A percentile compares a stretch with the other conserved stretches of the same genome.
phyloP scores from a whole-genome alignment of 1,140 invertebrate species.

The Drosophila mayri region DNA sequence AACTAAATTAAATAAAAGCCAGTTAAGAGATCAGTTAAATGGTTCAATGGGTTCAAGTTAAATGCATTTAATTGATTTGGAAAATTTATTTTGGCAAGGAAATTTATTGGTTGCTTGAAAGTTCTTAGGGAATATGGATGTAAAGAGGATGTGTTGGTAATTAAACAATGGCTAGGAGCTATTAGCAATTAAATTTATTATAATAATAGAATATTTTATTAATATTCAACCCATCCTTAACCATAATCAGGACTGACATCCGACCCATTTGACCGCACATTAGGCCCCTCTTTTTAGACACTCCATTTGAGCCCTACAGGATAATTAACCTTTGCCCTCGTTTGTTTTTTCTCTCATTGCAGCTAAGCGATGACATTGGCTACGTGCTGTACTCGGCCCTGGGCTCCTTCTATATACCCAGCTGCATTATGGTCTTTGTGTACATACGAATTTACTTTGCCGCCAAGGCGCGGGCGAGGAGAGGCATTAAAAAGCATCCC shows the following conservation, averaged over 20 bases:
- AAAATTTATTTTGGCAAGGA: not conserved
- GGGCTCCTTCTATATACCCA: constrained; percentile 99
- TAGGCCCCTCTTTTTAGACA: constrained; percentile 1
- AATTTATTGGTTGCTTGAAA: not conserved
- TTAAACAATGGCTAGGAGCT: not conserved
- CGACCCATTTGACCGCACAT: constrained; percentile 8
- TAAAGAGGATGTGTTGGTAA: no score
- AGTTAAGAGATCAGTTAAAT: constrained; percentile 3
- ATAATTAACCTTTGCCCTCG: constrained; percentile 31
- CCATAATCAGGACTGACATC: not conserved
- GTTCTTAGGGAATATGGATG: no score
- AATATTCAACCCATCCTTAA: not conserved
- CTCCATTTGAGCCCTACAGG: constrained; percentile 11
- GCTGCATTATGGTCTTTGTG: constrained; percentile 99
- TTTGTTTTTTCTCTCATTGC: constrained; percentile 74
- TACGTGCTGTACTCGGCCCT: constrained; percentile 99
- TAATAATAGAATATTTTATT: no score
- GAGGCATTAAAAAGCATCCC: constrained; percentile 92
- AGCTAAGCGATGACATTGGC: constrained; percentile 97
- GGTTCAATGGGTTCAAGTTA: not conserved
- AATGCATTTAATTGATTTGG: not conserved
- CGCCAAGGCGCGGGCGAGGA: constrained; percentile 94
- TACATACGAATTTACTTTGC: constrained; percentile 99
- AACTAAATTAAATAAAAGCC: constrained; percentile 1
- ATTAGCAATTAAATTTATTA: no score